Conservation (phyloP, 2,888 invertebrate genomes). For the Hemithea aestivaria region DNA sequence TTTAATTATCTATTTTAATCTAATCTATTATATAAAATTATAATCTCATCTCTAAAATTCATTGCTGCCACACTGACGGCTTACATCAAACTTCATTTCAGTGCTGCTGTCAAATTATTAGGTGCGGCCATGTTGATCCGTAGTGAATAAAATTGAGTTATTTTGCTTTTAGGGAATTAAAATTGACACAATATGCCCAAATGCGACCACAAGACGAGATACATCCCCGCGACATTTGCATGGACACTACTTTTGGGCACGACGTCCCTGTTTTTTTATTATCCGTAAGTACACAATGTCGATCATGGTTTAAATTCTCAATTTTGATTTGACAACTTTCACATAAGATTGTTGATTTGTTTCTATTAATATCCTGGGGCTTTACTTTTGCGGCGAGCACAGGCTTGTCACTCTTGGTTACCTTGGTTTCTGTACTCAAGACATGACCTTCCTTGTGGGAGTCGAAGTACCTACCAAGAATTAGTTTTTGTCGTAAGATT, state of each 20-base stretch:
- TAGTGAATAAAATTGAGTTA: constrained; percentile 71
- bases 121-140: constrained; percentile 83
- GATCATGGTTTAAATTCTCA: constrained; percentile 55
- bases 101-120: constrained; percentile 67
- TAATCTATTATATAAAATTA: neutral
- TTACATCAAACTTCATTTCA: constrained; percentile 8
- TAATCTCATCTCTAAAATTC: constrained; percentile 15
- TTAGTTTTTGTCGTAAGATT: constrained; percentile 8
- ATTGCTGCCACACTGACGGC: constrained; percentile 39
- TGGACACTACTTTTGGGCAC: constrained; percentile 97
- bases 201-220: constrained; percentile 97
- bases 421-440: constrained; percentile 6
- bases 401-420: constrained; percentile 26
- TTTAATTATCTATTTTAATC: too few relatives aligned
- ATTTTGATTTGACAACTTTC: constrained; percentile 75
- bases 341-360: constrained; percentile 62
- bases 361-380: constrained; percentile 64
- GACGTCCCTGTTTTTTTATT: constrained; percentile 97
- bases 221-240: constrained; percentile 98
- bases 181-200: constrained; percentile 89
- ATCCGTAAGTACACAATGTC: constrained; percentile 91
- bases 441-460: constrained; percentile 16
- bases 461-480: constrained; percentile 6
- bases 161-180: constrained; percentile 69
- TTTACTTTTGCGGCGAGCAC: constrained; percentile 46